phyloP scores from a whole-genome alignment of 2,797 vertebrate genomes.

The Gymnothorax javanicus region DNA sequence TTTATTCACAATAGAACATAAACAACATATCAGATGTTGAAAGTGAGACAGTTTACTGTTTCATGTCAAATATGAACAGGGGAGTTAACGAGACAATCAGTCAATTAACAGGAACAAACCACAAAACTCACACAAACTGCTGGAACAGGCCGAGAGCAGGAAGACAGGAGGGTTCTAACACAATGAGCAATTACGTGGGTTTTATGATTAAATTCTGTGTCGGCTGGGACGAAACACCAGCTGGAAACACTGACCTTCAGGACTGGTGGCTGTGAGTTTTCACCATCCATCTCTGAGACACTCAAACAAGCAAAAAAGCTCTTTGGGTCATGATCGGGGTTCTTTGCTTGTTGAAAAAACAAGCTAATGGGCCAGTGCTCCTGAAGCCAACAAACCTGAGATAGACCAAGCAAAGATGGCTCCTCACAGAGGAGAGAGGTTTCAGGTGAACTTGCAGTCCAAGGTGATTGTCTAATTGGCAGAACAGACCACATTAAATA shows the following conservation, averaged over 20 bases:
- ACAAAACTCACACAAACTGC: too few relatives aligned
- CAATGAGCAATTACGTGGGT: too few relatives aligned
- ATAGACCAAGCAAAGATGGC: not conserved
- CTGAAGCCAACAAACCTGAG: not conserved
- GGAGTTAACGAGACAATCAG: too few relatives aligned
- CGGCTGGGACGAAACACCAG: not conserved
- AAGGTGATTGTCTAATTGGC: slow-evolving; percentile 24
- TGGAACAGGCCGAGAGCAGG: not conserved
- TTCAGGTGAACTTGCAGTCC: slow-evolving; percentile 27
- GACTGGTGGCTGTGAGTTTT: not conserved
- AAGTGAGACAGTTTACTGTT: too few relatives aligned
- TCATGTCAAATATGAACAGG: too few relatives aligned
- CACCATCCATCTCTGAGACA: not conserved
- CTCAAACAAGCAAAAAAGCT: not conserved
- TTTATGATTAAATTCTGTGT: too few relatives aligned
- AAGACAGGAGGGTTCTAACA: too few relatives aligned
- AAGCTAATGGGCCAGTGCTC: not conserved
- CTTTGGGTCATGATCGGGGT: not conserved
- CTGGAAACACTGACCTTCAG: not conserved
- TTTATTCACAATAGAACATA: too few relatives aligned
- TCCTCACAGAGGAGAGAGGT: not conserved
- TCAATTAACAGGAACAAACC: too few relatives aligned
- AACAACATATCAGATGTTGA: too few relatives aligned
- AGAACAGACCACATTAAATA: slow-evolving; percentile 14
- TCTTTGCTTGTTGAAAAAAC: not conserved